Conservation (phyloP, 1,140 invertebrate genomes). For the Tetranychus urticae region DNA sequence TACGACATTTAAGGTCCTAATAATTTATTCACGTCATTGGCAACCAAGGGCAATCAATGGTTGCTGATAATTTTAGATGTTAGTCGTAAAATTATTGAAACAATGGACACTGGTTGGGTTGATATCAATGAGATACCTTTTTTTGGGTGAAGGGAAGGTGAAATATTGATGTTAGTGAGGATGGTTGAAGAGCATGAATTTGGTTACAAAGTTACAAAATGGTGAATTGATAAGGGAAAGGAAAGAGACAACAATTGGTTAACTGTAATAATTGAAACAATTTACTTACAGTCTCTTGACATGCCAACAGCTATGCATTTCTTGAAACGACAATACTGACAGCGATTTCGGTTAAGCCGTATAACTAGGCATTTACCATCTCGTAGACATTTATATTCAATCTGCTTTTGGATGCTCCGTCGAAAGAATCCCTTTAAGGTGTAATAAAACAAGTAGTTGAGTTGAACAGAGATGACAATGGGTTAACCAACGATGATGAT, state of each 20-base stretch:
- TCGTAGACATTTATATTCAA: slow-evolving; percentile 82
- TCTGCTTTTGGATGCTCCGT: slow-evolving; percentile 84
- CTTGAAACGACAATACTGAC: slow-evolving; percentile 93
- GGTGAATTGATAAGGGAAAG: neutral
- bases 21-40: too few species aligned
- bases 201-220: neutral
- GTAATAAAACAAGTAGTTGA: neutral
- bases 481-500: neutral
- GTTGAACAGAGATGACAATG: too few species aligned
- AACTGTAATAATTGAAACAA: neutral
- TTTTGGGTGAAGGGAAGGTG: too few species aligned
- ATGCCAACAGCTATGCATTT: slow-evolving; percentile 94
- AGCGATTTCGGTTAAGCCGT: slow-evolving; percentile 81
- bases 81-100: too few species aligned
- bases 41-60: too few species aligned
- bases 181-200: too few species aligned
- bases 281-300: slow-evolving; percentile 78
- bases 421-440: slow-evolving; percentile 37
- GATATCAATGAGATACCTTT: too few species aligned
- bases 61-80: too few species aligned
- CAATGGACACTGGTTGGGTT: too few species aligned
- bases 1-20: too few species aligned
- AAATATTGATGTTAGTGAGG: too few species aligned
- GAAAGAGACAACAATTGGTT: neutral
- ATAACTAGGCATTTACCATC: slow-evolving; percentile 93